Conservation (phyloP, 1,140 invertebrate genomes). For the Habropoda laboriosa region DNA sequence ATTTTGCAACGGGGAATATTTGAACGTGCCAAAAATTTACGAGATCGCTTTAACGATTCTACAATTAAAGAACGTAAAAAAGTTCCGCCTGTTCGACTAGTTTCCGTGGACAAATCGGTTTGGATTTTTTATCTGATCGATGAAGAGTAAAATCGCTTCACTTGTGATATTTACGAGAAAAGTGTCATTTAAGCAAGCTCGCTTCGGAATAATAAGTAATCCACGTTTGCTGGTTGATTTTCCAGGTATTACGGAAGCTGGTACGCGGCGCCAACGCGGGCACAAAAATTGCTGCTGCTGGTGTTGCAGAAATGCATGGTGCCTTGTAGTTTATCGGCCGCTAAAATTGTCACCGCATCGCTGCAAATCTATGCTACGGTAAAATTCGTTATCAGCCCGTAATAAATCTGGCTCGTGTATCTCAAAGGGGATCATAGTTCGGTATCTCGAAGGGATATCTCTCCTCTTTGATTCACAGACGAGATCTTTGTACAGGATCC, state of each 20-base stretch:
- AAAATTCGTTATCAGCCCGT: constrained; percentile 2
- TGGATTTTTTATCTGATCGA: no score
- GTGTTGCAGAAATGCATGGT: neutral
- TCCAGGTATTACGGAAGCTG: neutral
- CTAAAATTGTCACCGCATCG: neutral
- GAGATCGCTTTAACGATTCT: no score
- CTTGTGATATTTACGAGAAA: neutral
- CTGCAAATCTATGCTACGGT: constrained; percentile 17
- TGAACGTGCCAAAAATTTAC: no score
- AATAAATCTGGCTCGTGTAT: constrained; percentile 12
- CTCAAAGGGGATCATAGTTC: neutral
- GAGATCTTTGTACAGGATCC: neutral
- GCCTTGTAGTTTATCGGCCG: constrained; percentile 1
- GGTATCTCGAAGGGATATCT: neutral
- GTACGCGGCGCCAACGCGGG: neutral
- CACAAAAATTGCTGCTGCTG: neutral
- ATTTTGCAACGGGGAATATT: no score
- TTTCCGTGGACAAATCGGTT: no score
- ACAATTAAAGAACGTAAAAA: no score
- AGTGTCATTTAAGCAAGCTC: neutral
- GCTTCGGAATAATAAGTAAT: neutral
- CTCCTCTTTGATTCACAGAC: neutral
- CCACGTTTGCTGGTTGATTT: no score
- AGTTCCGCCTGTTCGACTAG: neutral
- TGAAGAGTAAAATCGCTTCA: no score